Evolutionary conservation across 1,140 invertebrate species (phyloP), one percentile per base, ranked within the genome.

Genomic region (Colletes latitarsis): DNA sequence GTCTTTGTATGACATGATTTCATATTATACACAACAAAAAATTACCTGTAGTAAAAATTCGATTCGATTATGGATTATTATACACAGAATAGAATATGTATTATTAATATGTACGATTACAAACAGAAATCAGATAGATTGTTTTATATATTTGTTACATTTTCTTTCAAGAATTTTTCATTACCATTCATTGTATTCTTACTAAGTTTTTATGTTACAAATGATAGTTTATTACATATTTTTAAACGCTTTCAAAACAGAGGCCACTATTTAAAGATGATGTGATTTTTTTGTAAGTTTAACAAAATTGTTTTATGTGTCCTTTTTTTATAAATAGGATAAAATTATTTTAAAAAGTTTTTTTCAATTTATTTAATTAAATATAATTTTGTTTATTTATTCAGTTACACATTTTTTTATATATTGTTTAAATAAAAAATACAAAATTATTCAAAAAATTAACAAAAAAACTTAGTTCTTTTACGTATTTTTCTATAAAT

Each of bases 141-240:
- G 63, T 69, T 77, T 82, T 58, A 83, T 49, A 63, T 43, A 53
- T 71, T 12, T 17, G 58, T 77, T 57, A 46, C 43, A 10, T 58
- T 19, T 67, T 41, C 55, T 82, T 12, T 70, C 3, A 1, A 64
- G 57, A 82, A 10, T 78, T 70, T 71, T 74, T 73, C 60, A 49
- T 39, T 64, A 21, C 64, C 68, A 9, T 64, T 60, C 39, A 0
- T 64, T 82, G 52, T 63, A 85, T 53, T 39, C 55, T 41, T 76
- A 63, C 53, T 68, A 75, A 73, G 83, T 84, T 85, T 78, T 82
- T 85, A 85, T 64, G 39, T 84, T 85, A 57, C 43, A n/a, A 82
- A 64, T 3, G 43, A 58, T 64, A 49, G 19, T 80, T 49, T 15
- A 71, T 68, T 57, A 72, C 67, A 74, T 72, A 53, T 66, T 43